Conservation (phyloP, 2,113 vertebrate genomes). For the Labeo rohita region DNA sequence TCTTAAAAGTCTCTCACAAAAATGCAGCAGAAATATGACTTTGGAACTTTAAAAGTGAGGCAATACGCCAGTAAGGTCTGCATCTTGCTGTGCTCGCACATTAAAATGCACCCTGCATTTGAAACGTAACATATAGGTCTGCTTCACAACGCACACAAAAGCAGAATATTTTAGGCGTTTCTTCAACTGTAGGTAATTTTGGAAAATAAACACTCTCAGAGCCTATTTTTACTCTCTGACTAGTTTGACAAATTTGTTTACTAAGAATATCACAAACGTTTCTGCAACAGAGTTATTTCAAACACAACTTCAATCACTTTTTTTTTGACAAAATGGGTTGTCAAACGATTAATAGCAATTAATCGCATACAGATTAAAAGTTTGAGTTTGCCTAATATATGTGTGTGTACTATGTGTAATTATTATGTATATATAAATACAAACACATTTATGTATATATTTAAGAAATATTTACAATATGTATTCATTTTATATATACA, state of each 20-base stretch:
- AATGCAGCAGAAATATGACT: constrained; percentile 8
- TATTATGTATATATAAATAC: no score
- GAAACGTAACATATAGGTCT: constrained; percentile 3
- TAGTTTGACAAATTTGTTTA: background rate
- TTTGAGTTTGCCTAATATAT: no score
- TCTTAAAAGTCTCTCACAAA: background rate
- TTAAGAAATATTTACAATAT: no score
- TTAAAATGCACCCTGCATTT: constrained; percentile 1
- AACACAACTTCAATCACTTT: no score
- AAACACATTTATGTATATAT: no score
- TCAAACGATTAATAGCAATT: no score
- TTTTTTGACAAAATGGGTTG: no score
- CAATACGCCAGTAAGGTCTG: background rate
- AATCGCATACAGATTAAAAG: no score
- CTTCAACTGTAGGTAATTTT: background rate
- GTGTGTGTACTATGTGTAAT: no score
- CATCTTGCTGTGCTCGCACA: background rate
- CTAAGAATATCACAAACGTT: background rate
- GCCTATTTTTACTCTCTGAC: background rate
- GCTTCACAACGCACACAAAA: background rate
- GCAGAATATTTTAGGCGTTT: background rate
- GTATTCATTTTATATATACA: no score
- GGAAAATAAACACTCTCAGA: background rate
- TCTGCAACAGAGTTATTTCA: background rate
- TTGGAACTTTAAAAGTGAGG: background rate